Conservation (phyloP, 2,888 invertebrate species). For the Dermolepida albohirtum region DNA sequence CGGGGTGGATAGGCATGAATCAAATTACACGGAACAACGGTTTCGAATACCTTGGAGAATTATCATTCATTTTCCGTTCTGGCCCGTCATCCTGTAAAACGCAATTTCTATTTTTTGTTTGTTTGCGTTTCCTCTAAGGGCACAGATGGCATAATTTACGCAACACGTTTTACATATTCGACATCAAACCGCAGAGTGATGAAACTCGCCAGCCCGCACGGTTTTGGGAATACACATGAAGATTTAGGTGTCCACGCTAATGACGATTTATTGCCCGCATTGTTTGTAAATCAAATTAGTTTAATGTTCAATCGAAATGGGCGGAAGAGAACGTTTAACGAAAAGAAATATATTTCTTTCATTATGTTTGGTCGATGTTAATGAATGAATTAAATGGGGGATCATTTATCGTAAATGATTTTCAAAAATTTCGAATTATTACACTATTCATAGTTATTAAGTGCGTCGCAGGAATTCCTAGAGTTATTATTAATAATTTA, state of each 20-base stretch:
- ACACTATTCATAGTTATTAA: no score
- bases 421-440: no score
- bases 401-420: no score
- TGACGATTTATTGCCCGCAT: slow-evolving; percentile 23
- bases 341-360: no score
- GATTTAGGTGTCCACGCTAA: slow-evolving; percentile 26
- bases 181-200: slow-evolving; percentile 3
- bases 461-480: no score
- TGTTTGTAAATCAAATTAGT: slow-evolving; percentile 6
- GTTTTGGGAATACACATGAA: slow-evolving; percentile 13
- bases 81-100: not conserved
- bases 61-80: slow-evolving; percentile 4
- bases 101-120: slow-evolving; percentile 6
- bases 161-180: slow-evolving; percentile 24
- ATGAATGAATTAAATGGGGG: no score
- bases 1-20: not conserved
- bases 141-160: slow-evolving; percentile 18
- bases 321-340: no score
- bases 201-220: not conserved
- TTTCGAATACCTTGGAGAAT: slow-evolving; percentile 19
- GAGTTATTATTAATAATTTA: no score
- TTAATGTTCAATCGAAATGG: no score
- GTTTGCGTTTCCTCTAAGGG: slow-evolving; percentile 6
- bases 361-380: no score
- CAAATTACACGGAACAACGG: slow-evolving; percentile 8